phyloP scores from a whole-genome alignment of 2,113 vertebrate genomes.

The Chaenocephalus aceratus region DNA sequence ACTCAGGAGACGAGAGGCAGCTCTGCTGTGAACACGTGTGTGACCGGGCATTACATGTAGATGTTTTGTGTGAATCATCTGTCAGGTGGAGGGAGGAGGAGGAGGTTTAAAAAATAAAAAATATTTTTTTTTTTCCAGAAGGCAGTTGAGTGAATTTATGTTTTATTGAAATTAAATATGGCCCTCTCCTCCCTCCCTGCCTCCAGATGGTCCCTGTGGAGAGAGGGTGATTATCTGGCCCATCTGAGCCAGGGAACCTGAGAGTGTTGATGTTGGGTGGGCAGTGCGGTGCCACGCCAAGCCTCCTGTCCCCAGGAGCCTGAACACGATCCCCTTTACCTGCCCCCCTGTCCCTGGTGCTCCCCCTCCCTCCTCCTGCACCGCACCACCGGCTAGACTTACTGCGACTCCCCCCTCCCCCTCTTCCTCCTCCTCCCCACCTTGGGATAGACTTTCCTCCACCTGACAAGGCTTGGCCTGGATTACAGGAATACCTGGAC shows the following conservation, averaged over 20 bases:
- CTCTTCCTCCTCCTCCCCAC: conserved; percentile 33
- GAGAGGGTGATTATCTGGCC: conserved; percentile 81
- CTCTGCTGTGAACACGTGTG: conserved; percentile 59
- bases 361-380: conserved; percentile 63
- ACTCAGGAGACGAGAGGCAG: conserved; percentile 59
- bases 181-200: conserved; percentile 51
- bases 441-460: conserved; percentile 80
- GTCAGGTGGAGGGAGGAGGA: conserved; percentile 12
- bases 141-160: conserved; percentile 69
- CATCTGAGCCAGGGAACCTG: conserved; percentile 82
- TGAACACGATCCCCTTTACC: conserved; percentile 80
- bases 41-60: conserved; percentile 12
- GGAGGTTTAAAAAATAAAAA: background rate
- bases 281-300: conserved; percentile 81
- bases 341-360: conserved; percentile 65
- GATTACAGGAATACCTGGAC: conserved; percentile 79
- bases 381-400: conserved; percentile 76
- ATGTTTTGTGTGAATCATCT: conserved; percentile 45
- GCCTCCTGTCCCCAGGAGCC: conserved; percentile 83
- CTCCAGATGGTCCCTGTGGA: conserved; percentile 83
- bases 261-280: conserved; percentile 84
- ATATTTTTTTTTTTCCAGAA: conserved; percentile 1
- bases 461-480: conserved; percentile 77
- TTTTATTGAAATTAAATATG: conserved; percentile 79
- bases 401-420: conserved; percentile 56